These are phyloP conservation scores for Hephaestus fuliginosus DNA, from an alignment of 2,797 vertebrate species.

Conservation along the genomic window DNA sequence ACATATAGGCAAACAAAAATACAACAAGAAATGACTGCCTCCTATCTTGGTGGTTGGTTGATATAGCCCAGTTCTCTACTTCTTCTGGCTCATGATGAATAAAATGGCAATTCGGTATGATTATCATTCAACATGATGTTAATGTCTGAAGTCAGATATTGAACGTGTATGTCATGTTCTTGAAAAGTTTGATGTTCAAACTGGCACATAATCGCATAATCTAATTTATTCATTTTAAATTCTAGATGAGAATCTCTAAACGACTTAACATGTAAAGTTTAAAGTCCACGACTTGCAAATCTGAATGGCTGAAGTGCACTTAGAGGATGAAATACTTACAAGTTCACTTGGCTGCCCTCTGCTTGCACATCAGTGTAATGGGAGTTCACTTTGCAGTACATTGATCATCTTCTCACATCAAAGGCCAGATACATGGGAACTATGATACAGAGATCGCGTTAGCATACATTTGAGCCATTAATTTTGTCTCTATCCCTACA, in stretches of 20 bases:
- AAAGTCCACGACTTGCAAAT: background rate
- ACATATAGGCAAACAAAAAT: background rate
- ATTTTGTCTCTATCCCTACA: background rate
- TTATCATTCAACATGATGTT: background rate
- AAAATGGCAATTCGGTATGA: background rate
- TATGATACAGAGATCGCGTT: background rate
- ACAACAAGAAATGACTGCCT: background rate
- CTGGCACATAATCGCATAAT: background rate
- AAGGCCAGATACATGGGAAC: slow-evolving; percentile 1
- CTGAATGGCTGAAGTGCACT: background rate
- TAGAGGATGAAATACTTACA: slow-evolving; percentile 25
- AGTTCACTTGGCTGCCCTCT: slow-evolving; percentile 47
- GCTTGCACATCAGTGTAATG: slow-evolving; percentile 43
- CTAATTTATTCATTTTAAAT: slow-evolving; percentile 8
- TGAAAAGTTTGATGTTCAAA: background rate
- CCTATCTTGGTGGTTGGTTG: background rate
- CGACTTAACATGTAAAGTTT: slow-evolving; percentile 13
- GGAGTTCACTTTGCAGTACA: slow-evolving; percentile 40
- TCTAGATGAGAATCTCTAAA: slow-evolving; percentile 4
- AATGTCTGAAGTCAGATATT: background rate
- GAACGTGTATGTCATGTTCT: background rate
- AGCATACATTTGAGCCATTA: slow-evolving; percentile 15
- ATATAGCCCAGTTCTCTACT: no score
- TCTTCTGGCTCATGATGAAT: background rate
- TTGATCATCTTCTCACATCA: slow-evolving; percentile 39